Evolutionary conservation across 2,888 invertebrate species (phyloP), one percentile per base, ranked within the genome.

Genomic region (Drosophila rellima): DNA sequence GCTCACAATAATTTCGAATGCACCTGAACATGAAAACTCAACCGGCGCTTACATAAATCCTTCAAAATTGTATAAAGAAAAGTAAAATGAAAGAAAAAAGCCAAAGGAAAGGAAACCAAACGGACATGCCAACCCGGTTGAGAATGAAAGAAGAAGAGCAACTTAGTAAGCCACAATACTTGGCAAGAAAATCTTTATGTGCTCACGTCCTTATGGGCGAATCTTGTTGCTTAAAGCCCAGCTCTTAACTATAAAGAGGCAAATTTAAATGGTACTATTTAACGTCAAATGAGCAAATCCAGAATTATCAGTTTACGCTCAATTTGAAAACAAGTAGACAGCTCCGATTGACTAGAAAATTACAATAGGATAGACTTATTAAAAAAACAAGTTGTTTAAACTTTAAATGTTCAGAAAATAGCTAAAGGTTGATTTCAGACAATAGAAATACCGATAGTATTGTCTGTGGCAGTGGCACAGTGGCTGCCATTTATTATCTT

Each of bases 11-110:
- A 29, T 13, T 33, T 33, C 18, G 20, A 63, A 48, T 68, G 66
- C 55, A 66, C 57, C 65, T 62, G 47, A 51, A 59, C 57, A 29
- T n/a, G 42, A 44, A 50, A 62, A 45, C 33, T 18, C 48, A 48
- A 33, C 48, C 51, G 40, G 15, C 17, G 15, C 59, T 70, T 44
- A 61, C 55, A 57, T 73, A 51, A 69, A 74, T 70, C 61, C 60
- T 17, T 40, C 18, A 45, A 73, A 47, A 64, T 47, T 45, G 13
- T 70, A 63, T 63, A 54, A 48, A 39, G 40, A 33, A 40, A 18
- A 33, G 29, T 5, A 51, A 18, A 45, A 17, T n/a, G n/a, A 5
- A 29, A 29, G 11, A 17, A 39, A 39, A 15, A n/a, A 8, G 15
- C 1, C 2, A 35, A 45, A 8, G 29, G 35, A 50, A 62, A 33